Base-by-base conservation (phyloP, 64 coral and sea anemone species). In the Porites australiensis region DNA sequence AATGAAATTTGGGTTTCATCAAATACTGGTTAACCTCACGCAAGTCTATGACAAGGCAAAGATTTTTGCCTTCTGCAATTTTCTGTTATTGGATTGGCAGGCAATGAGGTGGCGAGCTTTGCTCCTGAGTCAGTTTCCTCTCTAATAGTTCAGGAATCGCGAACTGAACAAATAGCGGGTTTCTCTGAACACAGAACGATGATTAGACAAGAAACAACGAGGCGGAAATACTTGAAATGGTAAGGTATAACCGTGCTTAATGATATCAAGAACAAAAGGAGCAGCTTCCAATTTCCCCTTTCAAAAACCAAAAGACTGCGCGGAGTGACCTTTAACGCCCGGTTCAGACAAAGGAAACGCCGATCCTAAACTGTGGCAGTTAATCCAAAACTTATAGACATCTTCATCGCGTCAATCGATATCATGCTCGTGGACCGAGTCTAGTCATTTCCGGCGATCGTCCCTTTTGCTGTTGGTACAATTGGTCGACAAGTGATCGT, bases 71-170 rank as follows among this genome's bases (percentile, higher is more conserved):
- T 47, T 58, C 50, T 54, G 62, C 85, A 3, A 72, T 37, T 37
- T 37, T 37, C 68, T 11, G 89, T 82, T 15, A 82, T 65, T 2
- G 78, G 89, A 58, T 91, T 91, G 72, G 82, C 49, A 37, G 27
- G 43, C 64, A 91, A 77, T 47, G 58, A 50, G 52, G 89, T 55
- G 50, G 64, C 11, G 48, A 22, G 48, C 20, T 59, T 60, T 67
- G 64, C 64, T 67, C 1, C 16, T 19, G 1, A 14, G 21, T 16
- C 16, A 3, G 21, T n/a, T n/a, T n/a, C 16, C 21, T 67, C 16
- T 5, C 4, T 13, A 16, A 4, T 14, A 67, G 64, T 16, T 67
- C 15, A 14, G 64, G 21, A 6, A 22, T 67, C 15, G 16, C 64
- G 1, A 19, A 6, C 6, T 14, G 15, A 14, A 67, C 64, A 16